phyloP scores from a whole-genome alignment of 53 echinoderm and acorn worm species.

The Temnopleurus reevesii region DNA sequence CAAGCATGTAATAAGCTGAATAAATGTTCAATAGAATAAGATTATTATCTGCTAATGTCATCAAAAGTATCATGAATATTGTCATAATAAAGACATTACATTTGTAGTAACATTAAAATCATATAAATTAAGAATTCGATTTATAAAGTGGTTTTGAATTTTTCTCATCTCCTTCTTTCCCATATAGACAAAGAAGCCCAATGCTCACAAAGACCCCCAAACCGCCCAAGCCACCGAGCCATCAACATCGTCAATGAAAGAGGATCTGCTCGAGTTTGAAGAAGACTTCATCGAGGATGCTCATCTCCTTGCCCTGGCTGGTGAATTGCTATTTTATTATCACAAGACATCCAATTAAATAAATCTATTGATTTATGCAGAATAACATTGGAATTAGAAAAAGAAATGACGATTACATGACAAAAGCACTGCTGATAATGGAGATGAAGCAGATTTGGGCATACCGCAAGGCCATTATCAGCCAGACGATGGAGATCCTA shows the following conservation, averaged over 20 bases:
- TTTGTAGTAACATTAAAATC: no score
- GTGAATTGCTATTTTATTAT: background rate
- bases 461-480: conserved; percentile 57
- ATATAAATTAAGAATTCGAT: background rate
- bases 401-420: no score
- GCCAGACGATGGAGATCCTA: conserved; percentile 61
- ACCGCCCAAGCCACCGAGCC: background rate
- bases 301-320: background rate
- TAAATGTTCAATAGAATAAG: no score
- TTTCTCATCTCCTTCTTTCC: background rate
- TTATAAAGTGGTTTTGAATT: background rate
- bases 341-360: no score
- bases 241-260: background rate
- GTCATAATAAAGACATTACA: no score
- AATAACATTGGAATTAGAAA: no score
- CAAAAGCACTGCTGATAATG: conserved; percentile 62
- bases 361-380: no score
- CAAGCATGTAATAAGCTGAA: background rate
- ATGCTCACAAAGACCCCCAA: background rate
- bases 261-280: background rate
- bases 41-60: no score
- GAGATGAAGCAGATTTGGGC: conserved; percentile 54
- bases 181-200: background rate
- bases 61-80: no score
- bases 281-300: background rate